These are phyloP conservation scores for Trissolcus japonicus DNA, from an alignment of 2,888 invertebrate species.

Conservation along the genomic window DNA sequence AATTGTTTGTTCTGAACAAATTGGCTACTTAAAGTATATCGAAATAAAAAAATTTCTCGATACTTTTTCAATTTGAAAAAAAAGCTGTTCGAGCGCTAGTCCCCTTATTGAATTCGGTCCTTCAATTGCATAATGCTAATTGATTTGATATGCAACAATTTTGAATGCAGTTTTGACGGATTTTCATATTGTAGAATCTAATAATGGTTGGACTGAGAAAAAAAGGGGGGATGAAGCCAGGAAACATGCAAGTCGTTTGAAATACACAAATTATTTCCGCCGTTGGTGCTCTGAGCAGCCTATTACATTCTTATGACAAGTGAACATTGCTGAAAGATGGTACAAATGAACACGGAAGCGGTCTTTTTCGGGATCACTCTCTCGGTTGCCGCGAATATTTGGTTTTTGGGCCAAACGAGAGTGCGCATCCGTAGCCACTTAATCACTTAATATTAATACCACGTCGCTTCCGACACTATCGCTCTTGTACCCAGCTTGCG, in stretches of 20 bases:
- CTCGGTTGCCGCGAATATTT: slow-evolving; percentile 55
- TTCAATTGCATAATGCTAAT: too few species aligned
- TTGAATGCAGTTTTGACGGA: too few species aligned
- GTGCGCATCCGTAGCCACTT: slow-evolving; percentile 70
- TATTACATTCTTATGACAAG: slow-evolving; percentile 29
- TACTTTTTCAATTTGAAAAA: too few species aligned
- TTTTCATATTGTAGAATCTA: too few species aligned
- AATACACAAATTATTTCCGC: slow-evolving; percentile 22
- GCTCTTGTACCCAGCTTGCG: slow-evolving; percentile 48
- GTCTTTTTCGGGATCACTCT: slow-evolving; percentile 60
- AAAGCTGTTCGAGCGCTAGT: too few species aligned
- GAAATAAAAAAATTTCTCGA: too few species aligned
- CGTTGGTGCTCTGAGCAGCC: not conserved
- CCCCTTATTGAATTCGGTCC: too few species aligned
- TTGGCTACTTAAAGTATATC: too few species aligned
- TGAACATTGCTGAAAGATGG: slow-evolving; percentile 36
- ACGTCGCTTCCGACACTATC: slow-evolving; percentile 63
- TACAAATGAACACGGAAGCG: slow-evolving; percentile 56
- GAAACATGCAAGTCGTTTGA: slow-evolving; percentile 1
- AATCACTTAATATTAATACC: slow-evolving; percentile 75
- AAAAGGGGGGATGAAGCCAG: not conserved
- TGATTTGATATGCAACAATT: too few species aligned
- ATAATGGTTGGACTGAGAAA: too few species aligned
- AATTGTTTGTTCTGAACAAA: too few species aligned
- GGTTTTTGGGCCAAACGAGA: slow-evolving; percentile 64